phyloP scores from a whole-genome alignment of 2,797 vertebrate species.

The Picus viridis region DNA sequence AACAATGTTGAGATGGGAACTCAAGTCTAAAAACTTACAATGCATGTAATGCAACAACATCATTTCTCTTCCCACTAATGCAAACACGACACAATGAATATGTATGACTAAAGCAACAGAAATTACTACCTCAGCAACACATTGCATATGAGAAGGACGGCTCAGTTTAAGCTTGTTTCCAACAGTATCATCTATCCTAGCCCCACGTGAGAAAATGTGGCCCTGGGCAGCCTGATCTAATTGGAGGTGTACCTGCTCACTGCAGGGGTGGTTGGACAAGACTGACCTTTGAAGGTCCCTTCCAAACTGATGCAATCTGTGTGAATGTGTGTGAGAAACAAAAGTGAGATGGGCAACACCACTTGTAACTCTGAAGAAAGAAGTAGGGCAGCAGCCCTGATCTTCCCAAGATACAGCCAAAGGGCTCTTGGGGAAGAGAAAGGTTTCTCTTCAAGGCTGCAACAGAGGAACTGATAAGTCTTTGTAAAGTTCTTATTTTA shows the following conservation, averaged over 20 bases:
- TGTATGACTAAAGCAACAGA: not conserved
- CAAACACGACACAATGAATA: not conserved
- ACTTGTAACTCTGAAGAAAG: not conserved
- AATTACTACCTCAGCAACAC: not conserved
- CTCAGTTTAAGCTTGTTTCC: not conserved
- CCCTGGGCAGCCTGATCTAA: no score
- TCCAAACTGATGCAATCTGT: no score
- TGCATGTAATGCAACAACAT: not conserved
- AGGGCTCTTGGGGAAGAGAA: not conserved
- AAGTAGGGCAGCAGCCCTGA: not conserved
- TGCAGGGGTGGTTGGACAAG: no score
- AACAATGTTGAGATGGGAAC: not conserved
- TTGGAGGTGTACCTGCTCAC: no score
- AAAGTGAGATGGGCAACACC: not conserved
- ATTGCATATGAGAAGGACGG: not conserved
- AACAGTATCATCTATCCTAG: not conserved
- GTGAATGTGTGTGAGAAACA: not conserved
- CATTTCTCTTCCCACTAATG: not conserved
- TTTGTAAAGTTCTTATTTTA: not conserved
- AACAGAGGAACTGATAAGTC: not conserved
- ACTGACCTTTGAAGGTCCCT: no score
- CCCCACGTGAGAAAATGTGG: not conserved
- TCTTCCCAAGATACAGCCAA: not conserved
- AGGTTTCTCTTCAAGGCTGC: not conserved
- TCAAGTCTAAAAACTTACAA: not conserved